Base-by-base conservation (phyloP, 2,797 vertebrate genomes). In the Balearica regulorum region DNA sequence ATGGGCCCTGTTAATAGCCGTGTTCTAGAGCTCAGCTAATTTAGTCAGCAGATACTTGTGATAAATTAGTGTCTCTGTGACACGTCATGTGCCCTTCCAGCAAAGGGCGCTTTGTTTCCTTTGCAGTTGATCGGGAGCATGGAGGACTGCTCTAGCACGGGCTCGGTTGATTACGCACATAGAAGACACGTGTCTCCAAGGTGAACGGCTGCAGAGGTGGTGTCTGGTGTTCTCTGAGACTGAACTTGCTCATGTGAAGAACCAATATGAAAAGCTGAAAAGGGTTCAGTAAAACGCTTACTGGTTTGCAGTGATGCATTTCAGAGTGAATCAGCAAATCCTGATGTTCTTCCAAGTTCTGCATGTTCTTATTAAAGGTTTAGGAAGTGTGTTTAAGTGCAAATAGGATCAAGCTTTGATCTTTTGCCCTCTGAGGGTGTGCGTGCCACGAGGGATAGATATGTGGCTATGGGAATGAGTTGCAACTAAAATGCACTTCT, bases 141-240 rank as follows among this genome's bases (percentile, higher is more conserved):
- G 0, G 22, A 37, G 43, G 13, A 9, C 13, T 19, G 78, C 66
- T 86, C 41, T 1, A 2, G 31, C 16, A 0, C 0, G 2, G 21
- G 31, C 31, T 81, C 0, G 1, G 66, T 31, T 75, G 84, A 64
- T 53, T 54, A 7, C 0, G 0, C 60, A 53, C 1, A 0, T 43
- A 61, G 69, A 41, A 55, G 33, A 60, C n/a, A 8, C 0, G 3
- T 35, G 60, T 11, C 69, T 87, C 49, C 68, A 83, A 53, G 84
- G 85, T 48, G 69, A 83, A 10, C 1, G 14, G 14, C 73, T 58
- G 60, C n/a, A 21, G 68, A 80, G 61, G 53, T 21, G 2, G 44
- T 6, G 53, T 9, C 48, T 10, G 7, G 18, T 26, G 51, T 4
- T 62, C 13, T 5, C 31, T 0, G 16, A 25, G 77, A 5, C 41